Percentiles rank a stretch among this genome's conserved stretches.
Conservation (phyloP, 64 coral and sea anemone genomes). For the Stylophora pistillata region DNA sequence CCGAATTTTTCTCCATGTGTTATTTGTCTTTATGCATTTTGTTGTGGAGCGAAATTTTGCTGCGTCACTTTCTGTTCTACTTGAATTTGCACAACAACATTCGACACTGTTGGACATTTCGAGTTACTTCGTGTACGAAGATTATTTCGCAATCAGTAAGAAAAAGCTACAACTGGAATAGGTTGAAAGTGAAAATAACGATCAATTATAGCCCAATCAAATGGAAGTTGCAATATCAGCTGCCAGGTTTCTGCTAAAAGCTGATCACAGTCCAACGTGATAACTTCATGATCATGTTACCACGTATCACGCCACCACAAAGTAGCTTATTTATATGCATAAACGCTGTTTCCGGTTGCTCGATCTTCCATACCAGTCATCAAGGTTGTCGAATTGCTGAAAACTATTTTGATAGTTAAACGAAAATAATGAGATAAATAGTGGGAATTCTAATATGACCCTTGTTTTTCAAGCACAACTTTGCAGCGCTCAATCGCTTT, state of each 20-base stretch:
- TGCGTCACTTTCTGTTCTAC: no score
- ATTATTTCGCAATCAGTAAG: background rate
- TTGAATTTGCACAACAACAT: no score
- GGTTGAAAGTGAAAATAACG: background rate
- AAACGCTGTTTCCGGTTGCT: slow-evolving; percentile 15
- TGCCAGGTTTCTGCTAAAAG: no score
- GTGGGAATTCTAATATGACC: background rate
- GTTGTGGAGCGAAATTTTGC: no score
- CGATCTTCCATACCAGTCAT: background rate
- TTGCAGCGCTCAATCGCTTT: background rate
- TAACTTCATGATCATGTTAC: background rate
- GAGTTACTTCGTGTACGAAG: no score
- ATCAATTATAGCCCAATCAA: background rate
- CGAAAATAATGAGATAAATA: background rate
- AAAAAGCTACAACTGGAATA: background rate
- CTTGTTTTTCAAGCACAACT: background rate
- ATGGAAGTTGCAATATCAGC: background rate
- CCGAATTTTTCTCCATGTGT: background rate
- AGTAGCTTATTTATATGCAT: slow-evolving; percentile 21
- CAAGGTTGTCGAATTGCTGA: background rate
- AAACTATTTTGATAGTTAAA: background rate
- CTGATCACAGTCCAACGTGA: background rate
- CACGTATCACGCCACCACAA: slow-evolving; percentile 15
- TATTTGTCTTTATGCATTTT: no score
- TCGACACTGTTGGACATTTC: no score